Evolutionary conservation across 2,888 invertebrate genomes (phyloP).

Genomic region (Lepas anatifera): DNA sequence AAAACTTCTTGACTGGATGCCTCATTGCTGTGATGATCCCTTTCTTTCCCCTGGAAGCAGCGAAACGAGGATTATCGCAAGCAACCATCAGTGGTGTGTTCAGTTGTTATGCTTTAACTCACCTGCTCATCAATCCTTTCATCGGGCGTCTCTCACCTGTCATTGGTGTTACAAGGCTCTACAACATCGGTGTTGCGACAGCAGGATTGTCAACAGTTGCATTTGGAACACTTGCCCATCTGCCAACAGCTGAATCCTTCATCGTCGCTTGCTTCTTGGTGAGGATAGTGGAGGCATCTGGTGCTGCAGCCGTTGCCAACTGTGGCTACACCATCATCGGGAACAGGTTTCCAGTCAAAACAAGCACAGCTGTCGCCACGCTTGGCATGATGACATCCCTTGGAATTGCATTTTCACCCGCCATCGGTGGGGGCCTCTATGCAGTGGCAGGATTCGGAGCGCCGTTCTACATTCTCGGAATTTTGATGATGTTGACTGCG

Average conservation of each 20-base stretch:
- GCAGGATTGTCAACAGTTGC: neutral
- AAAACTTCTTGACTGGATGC: neutral
- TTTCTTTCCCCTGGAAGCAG: conserved; percentile 1
- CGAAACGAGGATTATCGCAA: neutral
- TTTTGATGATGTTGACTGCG: neutral
- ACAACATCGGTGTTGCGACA: neutral
- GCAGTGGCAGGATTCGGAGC: neutral
- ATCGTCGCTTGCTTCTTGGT: neutral
- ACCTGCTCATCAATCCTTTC: neutral
- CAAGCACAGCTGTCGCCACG: neutral
- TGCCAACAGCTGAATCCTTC: neutral
- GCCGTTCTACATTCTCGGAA: neutral
- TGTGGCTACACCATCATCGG: neutral
- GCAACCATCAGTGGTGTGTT: neutral
- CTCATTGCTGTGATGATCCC: neutral
- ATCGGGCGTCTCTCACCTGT: neutral
- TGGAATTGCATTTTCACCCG: neutral
- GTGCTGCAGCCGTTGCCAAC: neutral
- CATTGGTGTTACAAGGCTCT: neutral
- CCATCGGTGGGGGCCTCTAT: neutral
- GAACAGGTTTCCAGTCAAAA: neutral
- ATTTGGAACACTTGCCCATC: neutral
- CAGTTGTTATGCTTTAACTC: neutral
- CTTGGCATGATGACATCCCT: neutral
- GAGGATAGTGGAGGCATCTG: neutral